phyloP scores from a whole-genome alignment of 2,888 invertebrate species.

The Rugalucina vietnamica region DNA sequence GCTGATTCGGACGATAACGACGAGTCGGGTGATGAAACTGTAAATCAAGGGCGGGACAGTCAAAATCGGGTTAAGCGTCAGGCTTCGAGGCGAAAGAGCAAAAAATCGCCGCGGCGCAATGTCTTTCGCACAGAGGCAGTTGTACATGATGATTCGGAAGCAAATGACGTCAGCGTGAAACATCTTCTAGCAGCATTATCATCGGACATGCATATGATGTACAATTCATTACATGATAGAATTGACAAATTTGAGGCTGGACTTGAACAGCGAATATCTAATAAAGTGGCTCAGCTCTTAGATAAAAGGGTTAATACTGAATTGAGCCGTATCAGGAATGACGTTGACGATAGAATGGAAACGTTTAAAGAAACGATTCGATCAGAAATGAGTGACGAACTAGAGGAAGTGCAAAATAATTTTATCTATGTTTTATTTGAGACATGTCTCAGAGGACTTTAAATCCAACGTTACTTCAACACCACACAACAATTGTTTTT shows the following conservation, averaged over 20 bases:
- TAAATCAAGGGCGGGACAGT: too few relatives aligned
- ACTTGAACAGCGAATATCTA: conserved; percentile 16
- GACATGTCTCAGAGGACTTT: too few relatives aligned
- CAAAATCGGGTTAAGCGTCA: too few relatives aligned
- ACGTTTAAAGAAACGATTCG: conserved; percentile 16
- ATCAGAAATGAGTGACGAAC: conserved; percentile 13
- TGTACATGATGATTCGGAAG: neutral
- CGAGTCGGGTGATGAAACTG: neutral
- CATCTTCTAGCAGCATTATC: neutral
- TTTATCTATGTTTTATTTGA: neutral
- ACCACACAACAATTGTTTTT: too few relatives aligned
- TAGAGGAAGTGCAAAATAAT: conserved; percentile 7
- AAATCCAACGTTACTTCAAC: too few relatives aligned
- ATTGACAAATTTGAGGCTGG: conserved; percentile 22
- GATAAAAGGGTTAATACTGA: conserved; percentile 28
- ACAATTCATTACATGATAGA: conserved; percentile 10
- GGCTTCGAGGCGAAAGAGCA: neutral
- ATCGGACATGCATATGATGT: conserved; percentile 28
- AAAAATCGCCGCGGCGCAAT: neutral
- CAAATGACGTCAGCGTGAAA: neutral
- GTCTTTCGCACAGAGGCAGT: neutral
- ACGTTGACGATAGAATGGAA: conserved; percentile 16
- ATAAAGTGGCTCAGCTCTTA: conserved; percentile 17
- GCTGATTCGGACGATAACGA: too few relatives aligned
- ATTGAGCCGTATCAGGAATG: conserved; percentile 2